phyloP scores from a whole-genome alignment of 2,113 vertebrate genomes.

The Ibidorhyncha struthersii region DNA sequence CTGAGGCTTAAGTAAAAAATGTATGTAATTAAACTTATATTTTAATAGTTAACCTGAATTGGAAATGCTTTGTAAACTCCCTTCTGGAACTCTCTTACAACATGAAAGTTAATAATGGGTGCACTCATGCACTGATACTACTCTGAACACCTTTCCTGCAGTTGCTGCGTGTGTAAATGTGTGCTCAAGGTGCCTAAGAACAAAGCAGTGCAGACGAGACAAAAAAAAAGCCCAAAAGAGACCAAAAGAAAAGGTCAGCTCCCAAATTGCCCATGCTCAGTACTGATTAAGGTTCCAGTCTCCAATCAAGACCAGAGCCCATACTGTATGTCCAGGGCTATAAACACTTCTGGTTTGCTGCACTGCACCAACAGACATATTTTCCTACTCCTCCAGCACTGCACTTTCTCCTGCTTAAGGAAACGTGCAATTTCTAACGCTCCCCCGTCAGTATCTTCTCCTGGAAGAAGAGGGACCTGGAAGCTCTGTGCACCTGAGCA shows the following conservation, averaged over 20 bases:
- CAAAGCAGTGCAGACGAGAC: not conserved
- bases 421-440: not conserved
- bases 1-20: not conserved
- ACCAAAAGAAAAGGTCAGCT: not conserved
- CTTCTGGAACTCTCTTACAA: not conserved
- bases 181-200: not conserved
- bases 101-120: not conserved
- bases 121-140: not conserved
- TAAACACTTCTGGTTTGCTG: not conserved
- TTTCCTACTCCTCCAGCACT: not conserved
- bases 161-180: not conserved
- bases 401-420: not conserved
- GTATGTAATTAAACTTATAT: not conserved
- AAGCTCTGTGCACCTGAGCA: not conserved
- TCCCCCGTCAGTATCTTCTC: not conserved
- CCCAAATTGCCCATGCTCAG: not conserved
- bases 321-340: not conserved
- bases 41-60: not conserved
- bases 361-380: not conserved
- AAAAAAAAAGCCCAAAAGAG: not conserved
- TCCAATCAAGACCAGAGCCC: not conserved
- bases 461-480: not conserved
- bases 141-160: not conserved
- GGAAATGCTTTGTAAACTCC: not conserved
- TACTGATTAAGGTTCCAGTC: not conserved